A percentile compares a stretch with the other conserved stretches of the same genome.
These are phyloP conservation scores for Anhinga rufa DNA, from an alignment of 2,113 vertebrate species.

Conservation along the genomic window DNA sequence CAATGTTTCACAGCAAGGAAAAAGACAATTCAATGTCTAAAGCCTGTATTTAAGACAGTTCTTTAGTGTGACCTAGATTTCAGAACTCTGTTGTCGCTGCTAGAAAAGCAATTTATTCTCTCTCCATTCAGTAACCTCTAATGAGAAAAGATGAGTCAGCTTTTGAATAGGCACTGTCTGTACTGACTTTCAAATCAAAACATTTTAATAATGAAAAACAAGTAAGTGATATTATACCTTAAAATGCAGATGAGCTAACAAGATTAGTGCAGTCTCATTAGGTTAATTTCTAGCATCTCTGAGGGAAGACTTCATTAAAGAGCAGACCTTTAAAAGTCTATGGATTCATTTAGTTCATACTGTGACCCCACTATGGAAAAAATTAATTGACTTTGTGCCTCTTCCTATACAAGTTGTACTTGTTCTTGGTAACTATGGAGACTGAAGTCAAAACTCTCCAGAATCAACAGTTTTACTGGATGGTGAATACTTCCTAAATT, in stretches of 20 bases:
- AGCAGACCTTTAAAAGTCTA: not conserved
- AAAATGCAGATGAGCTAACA: constrained; percentile 38
- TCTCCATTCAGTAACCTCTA: constrained; percentile 54
- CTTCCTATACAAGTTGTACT: not conserved
- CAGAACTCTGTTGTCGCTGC: constrained; percentile 66
- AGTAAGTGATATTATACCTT: not conserved
- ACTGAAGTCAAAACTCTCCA: not conserved
- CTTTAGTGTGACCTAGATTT: constrained; percentile 73
- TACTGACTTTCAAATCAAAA: constrained; percentile 59
- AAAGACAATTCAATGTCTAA: not conserved
- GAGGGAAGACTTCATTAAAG: not conserved
- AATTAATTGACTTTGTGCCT: not conserved
- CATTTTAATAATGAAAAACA: constrained; percentile 65
- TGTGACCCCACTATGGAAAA: not conserved
- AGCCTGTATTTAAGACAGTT: not conserved
- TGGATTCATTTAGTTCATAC: not conserved
- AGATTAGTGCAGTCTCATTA: constrained; percentile 14
- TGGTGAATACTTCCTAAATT: not conserved
- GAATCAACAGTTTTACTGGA: not conserved
- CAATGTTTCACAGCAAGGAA: not conserved
- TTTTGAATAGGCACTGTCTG: constrained; percentile 38
- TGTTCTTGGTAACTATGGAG: not conserved
- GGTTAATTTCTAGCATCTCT: not conserved
- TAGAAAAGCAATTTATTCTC: constrained; percentile 54
- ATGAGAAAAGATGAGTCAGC: constrained; percentile 68